Base-by-base conservation (phyloP, 2,113 vertebrate species). In the Osmerus mordax region DNA sequence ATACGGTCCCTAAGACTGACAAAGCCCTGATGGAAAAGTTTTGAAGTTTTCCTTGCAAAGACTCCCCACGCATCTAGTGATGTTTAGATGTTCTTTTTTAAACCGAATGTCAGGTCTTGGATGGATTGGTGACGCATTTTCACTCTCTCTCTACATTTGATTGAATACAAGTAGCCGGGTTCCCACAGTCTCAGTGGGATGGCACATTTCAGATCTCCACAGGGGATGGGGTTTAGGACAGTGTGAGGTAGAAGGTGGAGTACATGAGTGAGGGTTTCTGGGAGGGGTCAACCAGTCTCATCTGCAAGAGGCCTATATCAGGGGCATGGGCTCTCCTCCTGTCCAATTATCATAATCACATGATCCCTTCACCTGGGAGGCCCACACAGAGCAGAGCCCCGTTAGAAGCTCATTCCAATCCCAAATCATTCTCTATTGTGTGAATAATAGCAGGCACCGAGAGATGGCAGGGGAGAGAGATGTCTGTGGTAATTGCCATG, bases 21-120 rank as follows among this genome's bases (percentile, higher is more conserved):
- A 61, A 81, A 74, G 82, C 83, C 78, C 52, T 89, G 86, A 92
- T 91, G 87, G 89, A 88, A 90, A 92, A 91, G 91, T 92, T 92
- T 79, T 71, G 55, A 72, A 65, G 67, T 70, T 76, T 76, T 70
- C 65, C n/a, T 12, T 51, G 58, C 32, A 28, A 76, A 77, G 79
- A 74, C 7, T 8, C 2, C 41, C 41, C 41, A 47, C 41, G 41
- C 41, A 47, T 47, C 41, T 47, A 9, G 41, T 2, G 41, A 47
- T 47, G 41, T 47, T 47, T 47, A 11, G 41, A 47, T 47, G 41
- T 47, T 47, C 9, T 47, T 47, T 47, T 36, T 36, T 36, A 36
- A 36, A 36, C 32, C 32, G 32, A 47, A 47, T 47, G 41, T 47
- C 41, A 47, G 41, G 9, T 47, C 41, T 47, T 47, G 9, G 41